Conservation (phyloP, 2,888 invertebrate species). For the Limnephilus auricula region DNA sequence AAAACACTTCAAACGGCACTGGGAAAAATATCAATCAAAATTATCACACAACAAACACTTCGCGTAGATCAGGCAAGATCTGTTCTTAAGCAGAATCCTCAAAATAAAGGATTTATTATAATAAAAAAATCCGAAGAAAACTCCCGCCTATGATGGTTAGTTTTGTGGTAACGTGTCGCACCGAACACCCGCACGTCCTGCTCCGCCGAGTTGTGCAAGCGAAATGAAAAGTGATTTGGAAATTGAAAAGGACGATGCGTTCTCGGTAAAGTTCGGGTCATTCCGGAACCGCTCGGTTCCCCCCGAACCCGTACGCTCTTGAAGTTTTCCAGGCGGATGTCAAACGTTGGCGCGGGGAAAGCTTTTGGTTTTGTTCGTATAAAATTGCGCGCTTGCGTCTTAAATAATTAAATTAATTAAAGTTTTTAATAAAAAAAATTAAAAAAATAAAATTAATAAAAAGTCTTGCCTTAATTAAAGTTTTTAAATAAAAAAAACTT, state of each 20-base stretch:
- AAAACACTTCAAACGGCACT: not conserved
- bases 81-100: not conserved
- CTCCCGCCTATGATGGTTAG: constrained; percentile 26
- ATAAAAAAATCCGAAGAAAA: constrained; percentile 12
- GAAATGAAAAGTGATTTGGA: constrained; percentile 17
- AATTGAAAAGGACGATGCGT: constrained; percentile 20
- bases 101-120: not conserved
- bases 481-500: no score
- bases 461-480: no score
- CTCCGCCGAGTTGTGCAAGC: constrained; percentile 12
- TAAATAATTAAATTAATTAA: no score
- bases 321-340: not conserved
- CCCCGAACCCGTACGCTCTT: not conserved
- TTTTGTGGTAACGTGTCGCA: not conserved
- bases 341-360: constrained; percentile 24
- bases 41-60: not conserved
- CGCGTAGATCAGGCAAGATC: not conserved
- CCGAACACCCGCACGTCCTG: not conserved
- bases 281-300: not conserved
- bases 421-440: no score
- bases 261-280: not conserved
- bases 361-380: not conserved
- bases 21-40: not conserved
- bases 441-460: no score
- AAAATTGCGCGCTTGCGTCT: not conserved